Base-by-base conservation (phyloP, 2,888 invertebrate species). In the Quadroppia sp. region DNA sequence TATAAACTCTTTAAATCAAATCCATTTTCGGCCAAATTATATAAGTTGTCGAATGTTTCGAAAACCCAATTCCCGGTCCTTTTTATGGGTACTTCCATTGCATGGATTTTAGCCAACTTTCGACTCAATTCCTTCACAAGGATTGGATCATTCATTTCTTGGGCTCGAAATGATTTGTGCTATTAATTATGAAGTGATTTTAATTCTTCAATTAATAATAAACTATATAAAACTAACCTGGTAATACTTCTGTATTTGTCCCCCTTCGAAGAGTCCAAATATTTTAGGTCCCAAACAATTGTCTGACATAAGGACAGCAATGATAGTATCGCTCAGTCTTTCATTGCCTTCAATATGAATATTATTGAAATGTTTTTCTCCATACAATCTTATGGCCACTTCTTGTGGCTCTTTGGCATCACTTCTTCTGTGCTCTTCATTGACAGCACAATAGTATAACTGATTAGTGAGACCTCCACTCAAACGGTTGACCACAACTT, bases 191-290 rank as follows among this genome's bases (percentile, higher is more conserved):
- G 45, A 6, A 45, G 2, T 45, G 15, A 45, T 53, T 3, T 53
- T 13, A 11, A 17, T 45, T 36, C 6, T 7, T 7, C 3, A 48
- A 48, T 48, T 48, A 81, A 48, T n/a, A 48, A 9, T 48, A 23
- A 13, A 7, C 6, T 53, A n/a, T 20, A 23, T 20, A 23, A 53
- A 4, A 3, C 23, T 17, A 30, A 72, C 72, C 42, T 72, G 32
- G 28, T 72, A 59, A 81, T 91, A 98, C 82, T 98, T 92, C 82
- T 98, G 98, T 74, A 99, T 90, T 75, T 98, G 86, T 0, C 98
- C 94, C 0, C 92, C 95, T 4, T 94, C 93, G 83, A 98, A 98
- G 36, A 98, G 90, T 0, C 98, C 97, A 82, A 94, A 92, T 13
- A 98, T 85, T 81, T 91, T 91, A 0, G 97, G 97, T 0, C 97